Base-by-base conservation (phyloP, 1,140 invertebrate genomes). In the Cryptotermes secundus region DNA sequence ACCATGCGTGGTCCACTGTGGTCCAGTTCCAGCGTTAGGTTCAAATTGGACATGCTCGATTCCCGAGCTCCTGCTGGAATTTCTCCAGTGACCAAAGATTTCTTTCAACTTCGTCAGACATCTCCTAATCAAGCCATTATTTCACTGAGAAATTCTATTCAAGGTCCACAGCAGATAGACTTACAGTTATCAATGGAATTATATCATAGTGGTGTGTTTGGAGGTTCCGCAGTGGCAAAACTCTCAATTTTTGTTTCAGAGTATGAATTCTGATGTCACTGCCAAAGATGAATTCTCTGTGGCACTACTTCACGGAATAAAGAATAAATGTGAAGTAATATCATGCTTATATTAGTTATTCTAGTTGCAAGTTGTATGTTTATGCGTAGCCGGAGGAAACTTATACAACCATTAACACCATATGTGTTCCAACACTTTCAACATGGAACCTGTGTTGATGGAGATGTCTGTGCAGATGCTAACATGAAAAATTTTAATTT, bases 111-210 rank as follows among this genome's bases (percentile, higher is more conserved):
- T 86, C 88, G 85, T 35, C 87, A 88, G 80, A 92, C 92, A 85
- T 89, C 88, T 1, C 89, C 90, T 0, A 93, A 95, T 84, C 93
- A 96, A 88, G 96, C 94, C 0, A 92, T 95, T 35, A 90, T 98
- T 26, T 92, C 94, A 9, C 87, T 99, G 49, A 92, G 94, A 0
- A 91, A 92, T 86, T 90, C 93, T 0, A 92, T 98, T 6, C 90
- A 93, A 80, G 97, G 97, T 0, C 97, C 97, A 0, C 97, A 98
- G 89, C 97, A 97, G 87, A 94, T 98, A 79, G 95, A 97, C 85
- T 88, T 99, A 10, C 93, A 97, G 86, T 90, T 99, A 24, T 93
- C 92, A 80, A 98, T 98, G 97, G 95, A 96, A 86, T 92, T 98
- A 7, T 96, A 94, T 88, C 92, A 92, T 65, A 90, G 91, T 79